Conservation (phyloP, 2,797 vertebrate species). For the Petrocephalus schoutedeni region DNA sequence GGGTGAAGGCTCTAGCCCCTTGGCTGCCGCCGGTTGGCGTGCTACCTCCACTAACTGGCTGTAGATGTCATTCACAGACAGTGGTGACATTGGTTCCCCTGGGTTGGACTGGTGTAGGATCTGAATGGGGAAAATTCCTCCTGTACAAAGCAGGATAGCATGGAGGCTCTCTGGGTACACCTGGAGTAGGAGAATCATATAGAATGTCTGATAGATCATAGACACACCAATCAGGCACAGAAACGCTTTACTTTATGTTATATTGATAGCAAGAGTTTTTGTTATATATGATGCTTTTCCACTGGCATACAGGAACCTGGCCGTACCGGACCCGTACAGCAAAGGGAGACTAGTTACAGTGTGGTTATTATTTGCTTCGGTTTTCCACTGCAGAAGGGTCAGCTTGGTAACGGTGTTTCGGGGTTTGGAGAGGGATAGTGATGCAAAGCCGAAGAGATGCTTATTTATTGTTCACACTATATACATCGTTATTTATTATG, state of each 20-base stretch:
- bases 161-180: conserved; percentile 67
- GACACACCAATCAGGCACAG: background rate
- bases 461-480: background rate
- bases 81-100: conserved; percentile 45
- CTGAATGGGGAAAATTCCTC: conserved; percentile 63
- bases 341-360: background rate
- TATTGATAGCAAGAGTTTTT: background rate
- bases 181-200: conserved; percentile 38
- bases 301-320: background rate
- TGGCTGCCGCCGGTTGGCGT: conserved; percentile 38
- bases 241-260: background rate
- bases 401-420: background rate
- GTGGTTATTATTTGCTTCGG: background rate
- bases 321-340: background rate
- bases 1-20: conserved; percentile 41
- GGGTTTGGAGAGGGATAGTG: background rate
- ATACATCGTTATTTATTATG: background rate
- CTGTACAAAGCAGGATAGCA: conserved; percentile 56
- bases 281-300: background rate
- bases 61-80: conserved; percentile 59
- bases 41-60: conserved; percentile 52
- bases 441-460: background rate
- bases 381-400: background rate
- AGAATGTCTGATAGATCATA: background rate
- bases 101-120: conserved; percentile 49